Percentiles rank a stretch among this genome's conserved stretches.
phyloP scores from a whole-genome alignment of 1,140 invertebrate species.

The Drosophila sechellia region DNA sequence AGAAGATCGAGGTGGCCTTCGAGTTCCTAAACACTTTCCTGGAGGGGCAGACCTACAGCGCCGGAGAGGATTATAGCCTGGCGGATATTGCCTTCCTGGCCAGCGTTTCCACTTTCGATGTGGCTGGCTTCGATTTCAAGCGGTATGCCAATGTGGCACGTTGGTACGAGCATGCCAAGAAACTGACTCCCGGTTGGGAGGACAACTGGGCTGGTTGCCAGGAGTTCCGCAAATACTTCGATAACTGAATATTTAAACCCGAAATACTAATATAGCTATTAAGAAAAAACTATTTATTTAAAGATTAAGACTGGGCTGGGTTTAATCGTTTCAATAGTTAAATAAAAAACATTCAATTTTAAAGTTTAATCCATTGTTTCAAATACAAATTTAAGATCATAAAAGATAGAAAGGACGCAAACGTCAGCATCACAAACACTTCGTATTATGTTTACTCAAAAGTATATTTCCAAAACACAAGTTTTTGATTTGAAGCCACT shows the following conservation, averaged over 20 bases:
- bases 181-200: conserved; percentile 89
- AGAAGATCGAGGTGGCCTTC: conserved; percentile 87
- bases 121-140: conserved; percentile 87
- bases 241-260: conserved; percentile 24
- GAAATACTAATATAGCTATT: too few species aligned
- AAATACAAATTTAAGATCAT: too few species aligned
- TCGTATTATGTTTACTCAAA: not conserved
- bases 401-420: too few species aligned
- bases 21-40: conserved; percentile 88
- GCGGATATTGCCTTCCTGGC: conserved; percentile 89
- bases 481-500: conserved; percentile 1
- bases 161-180: conserved; percentile 90
- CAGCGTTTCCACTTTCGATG: conserved; percentile 88
- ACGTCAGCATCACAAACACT: too few species aligned
- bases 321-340: too few species aligned
- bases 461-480: not conserved
- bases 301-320: too few species aligned
- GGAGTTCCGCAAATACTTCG: conserved; percentile 61
- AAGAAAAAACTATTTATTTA: too few species aligned
- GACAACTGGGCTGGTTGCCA: conserved; percentile 86
- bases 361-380: too few species aligned
- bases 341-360: too few species aligned
- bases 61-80: conserved; percentile 89
- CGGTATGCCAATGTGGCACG: conserved; percentile 88
- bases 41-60: conserved; percentile 87